Conservation (phyloP, 2,113 vertebrate species). For the Pterophyllum scalare region DNA sequence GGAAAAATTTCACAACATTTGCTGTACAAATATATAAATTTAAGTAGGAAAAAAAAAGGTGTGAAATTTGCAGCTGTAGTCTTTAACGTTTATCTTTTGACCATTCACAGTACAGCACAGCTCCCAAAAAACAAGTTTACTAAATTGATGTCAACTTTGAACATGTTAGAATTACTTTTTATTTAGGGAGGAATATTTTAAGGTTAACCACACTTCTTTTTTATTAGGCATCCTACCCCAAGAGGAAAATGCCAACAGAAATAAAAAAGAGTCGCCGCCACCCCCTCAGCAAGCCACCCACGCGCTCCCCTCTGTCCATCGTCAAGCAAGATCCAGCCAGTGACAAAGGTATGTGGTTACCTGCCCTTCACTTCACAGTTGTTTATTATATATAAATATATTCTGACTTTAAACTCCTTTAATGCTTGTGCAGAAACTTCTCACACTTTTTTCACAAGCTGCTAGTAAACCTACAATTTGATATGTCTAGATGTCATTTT, state of each 20-base stretch:
- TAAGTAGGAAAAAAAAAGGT: background rate
- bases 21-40: background rate
- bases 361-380: background rate
- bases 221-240: constrained; percentile 83
- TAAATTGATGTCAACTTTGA: background rate
- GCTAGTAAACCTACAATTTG: background rate
- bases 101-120: background rate
- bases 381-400: background rate
- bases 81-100: background rate
- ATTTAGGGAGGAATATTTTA: background rate
- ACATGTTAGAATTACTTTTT: background rate
- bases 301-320: constrained; percentile 88
- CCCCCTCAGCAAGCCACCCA: constrained; percentile 91
- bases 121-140: background rate
- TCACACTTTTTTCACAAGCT: background rate
- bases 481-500: background rate
- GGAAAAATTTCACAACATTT: background rate
- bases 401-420: background rate
- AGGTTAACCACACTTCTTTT: background rate
- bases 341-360: constrained; percentile 86
- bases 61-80: background rate
- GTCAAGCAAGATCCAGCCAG: constrained; percentile 92
- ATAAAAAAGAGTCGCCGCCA: constrained; percentile 96
- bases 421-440: background rate
- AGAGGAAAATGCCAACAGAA: constrained; percentile 90